Base-by-base conservation (phyloP, 2,797 vertebrate genomes). In the Melopsittacus undulatus region DNA sequence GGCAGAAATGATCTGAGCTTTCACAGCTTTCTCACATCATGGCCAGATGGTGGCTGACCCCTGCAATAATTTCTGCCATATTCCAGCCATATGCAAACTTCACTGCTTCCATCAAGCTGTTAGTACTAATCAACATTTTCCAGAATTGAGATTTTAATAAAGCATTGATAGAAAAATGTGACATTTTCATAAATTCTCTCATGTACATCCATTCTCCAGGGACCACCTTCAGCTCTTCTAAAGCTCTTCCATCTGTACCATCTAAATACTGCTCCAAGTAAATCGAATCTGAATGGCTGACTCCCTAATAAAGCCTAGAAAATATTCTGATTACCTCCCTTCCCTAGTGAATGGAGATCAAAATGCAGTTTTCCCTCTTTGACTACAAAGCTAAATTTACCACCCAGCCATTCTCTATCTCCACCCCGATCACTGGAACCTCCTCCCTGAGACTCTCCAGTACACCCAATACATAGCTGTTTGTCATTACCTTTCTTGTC, bases 31-130 rank as follows among this genome's bases (percentile, higher is more conserved):
- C 57, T 83, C 66, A 76, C 43, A 88, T 93, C 73, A 63, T 0
- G 2, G 73, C 83, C 95, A 96, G 92, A 96, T 95, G 94, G 87
- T 94, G 92, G 62, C 87, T 96, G 91, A 95, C 91, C 94, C 51
- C 30, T 93, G 66, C 72, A 94, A 90, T 91, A 82, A 95, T 90
- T 94, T 94, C 89, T 93, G 79, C 87, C 62, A 57, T 72, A 91
- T 91, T 93, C 89, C 14, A 15, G 49, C 82, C 89, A 83, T 95
- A 94, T 91, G 81, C 89, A 94, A 95, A 92, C 69, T 79, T 83
- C 95, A 73, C 69, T 92, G 80, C 79, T 86, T 91, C 79, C 89
- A 93, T 89, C 89, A 95, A 91, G 89, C 82, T 88, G 79, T 54
- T 94, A 83, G 63, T 67, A 93, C 43, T 68, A 90, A 93, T 87